These are phyloP conservation scores for Oxyteleia sp. DNA, from an alignment of 2,888 invertebrate species.

Conservation along the genomic window DNA sequence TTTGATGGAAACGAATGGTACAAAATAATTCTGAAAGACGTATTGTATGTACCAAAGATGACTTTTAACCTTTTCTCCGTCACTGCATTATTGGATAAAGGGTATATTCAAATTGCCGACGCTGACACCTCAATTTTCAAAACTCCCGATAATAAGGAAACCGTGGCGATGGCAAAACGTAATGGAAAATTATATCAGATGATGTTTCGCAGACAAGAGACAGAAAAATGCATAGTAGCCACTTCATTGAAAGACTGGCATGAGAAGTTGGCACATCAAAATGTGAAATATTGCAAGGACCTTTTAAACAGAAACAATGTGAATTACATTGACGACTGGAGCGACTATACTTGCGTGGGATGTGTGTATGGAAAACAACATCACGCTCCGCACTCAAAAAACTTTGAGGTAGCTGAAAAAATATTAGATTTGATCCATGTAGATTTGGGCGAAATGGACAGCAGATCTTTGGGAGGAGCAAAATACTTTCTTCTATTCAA, in stretches of 20 bases:
- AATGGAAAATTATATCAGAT: conserved; percentile 73
- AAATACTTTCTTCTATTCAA: too few relatives aligned
- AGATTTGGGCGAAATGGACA: conserved; percentile 75
- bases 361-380: conserved; percentile 78
- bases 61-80: conserved; percentile 78
- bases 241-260: conserved; percentile 77
- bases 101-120: conserved; percentile 75
- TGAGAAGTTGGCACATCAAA: conserved; percentile 79
- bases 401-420: conserved; percentile 66
- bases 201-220: conserved; percentile 71
- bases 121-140: conserved; percentile 71
- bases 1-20: conserved; percentile 76
- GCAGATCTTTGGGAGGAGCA: conserved; percentile 75
- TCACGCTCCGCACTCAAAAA: conserved; percentile 57
- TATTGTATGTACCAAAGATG: conserved; percentile 71
- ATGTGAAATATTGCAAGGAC: conserved; percentile 73
- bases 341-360: conserved; percentile 75
- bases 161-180: conserved; percentile 67
- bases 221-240: conserved; percentile 44
- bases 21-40: conserved; percentile 68
- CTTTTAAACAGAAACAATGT: conserved; percentile 12
- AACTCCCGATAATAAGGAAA: conserved; percentile 62
- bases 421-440: conserved; percentile 77
- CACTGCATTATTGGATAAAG: conserved; percentile 76
- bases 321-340: conserved; percentile 75